Evolutionary conservation across 2,797 vertebrate genomes (phyloP), one percentile per base, ranked within the genome.

Genomic region (Arnoldichthys spilopterus): DNA sequence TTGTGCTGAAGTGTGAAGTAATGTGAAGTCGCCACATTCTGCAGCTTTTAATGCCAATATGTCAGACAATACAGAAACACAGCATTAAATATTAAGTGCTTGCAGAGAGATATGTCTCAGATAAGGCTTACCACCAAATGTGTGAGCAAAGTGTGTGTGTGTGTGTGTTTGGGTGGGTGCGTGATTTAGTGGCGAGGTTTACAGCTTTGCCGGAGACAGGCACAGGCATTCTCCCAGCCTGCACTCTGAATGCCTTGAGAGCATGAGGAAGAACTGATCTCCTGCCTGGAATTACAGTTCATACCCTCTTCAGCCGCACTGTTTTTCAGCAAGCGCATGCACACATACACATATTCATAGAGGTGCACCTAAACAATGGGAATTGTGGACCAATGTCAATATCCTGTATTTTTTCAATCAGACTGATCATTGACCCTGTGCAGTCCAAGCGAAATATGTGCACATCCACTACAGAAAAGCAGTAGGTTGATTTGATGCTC

Each of bases 141-240:
- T 62, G 30, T 32, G 18, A 20, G 49, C 24, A 37, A 5, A 16
- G 47, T 67, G 74, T 71, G 68, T 72, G 67, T 51, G 76, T 64
- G 22, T 43, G 49, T 64, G 76, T 66, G 40, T 9, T 12, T 72
- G n/a, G n/a, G 54, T 58, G 40, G 30, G 20, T 32, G 47, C 22
- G 37, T 59, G 79, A 73, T 77, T 78, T 68, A 68, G 75, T 74
- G 63, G 47, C 54, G 9, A 13, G 37, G 43, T 84, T 77, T 84
- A 59, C 76, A 74, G 30, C 51, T 70, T 76, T 81, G 73, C 63
- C 28, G 32, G 79, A 85, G 83, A 80, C 82, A 83, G 83, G 81
- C 74, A 86, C 85, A 82, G 83, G 74, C 83, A 61, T 77, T 82
- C 81, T 74, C 81, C 79, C 70, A 54, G 37, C 79, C 61, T 77